Evolutionary conservation across 1,140 invertebrate genomes (phyloP), one percentile per base, ranked within the genome.

Genomic region (Ladona fulva): DNA sequence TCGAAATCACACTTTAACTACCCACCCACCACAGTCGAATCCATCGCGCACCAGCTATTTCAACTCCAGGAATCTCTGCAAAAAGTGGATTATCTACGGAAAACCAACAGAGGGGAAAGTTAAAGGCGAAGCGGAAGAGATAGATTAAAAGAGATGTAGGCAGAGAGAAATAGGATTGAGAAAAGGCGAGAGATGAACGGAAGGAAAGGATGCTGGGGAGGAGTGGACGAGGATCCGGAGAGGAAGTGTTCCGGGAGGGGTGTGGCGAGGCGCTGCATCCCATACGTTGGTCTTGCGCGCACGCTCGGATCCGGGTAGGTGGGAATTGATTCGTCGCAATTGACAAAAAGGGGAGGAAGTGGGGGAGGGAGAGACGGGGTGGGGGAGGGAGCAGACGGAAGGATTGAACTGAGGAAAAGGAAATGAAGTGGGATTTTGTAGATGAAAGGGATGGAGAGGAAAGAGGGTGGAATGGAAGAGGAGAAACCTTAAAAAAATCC

Each of bases 291-390:
- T 66, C 52, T 1, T 66, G 12, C 52, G 52, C 52, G 52, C 52
- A 66, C 3, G 52, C 52, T 12, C 52, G 52, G 14, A 66, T 66
- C 52, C 52, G 52, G 52, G 52, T 37, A 66, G 52, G 52, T 66
- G 52, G 52, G n/a, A 66, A 66, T 66, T 66, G 52, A 66, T 66
- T 66, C 52, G 52, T 66, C n/a, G 52, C 52, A 66, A 66, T 66
- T 66, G 52, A 66, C 52, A 66, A 66, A 66, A 66, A 66, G 52
- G 52, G 52, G 52, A 66, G 52, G 52, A 22, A 22, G 52, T 66
- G 52, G 52, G 52, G n/a, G 52, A 22, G 52, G 19, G 44, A 52
- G 44, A 52, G 44, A 19, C 19, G 44, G 44, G 44, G 52, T 19
- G 52, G n/a, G 52, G 52, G n/a, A 6, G 52, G n/a, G 52, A n/a